Conservation (phyloP, 2,888 invertebrate species). For the Protodeltote pygarga region DNA sequence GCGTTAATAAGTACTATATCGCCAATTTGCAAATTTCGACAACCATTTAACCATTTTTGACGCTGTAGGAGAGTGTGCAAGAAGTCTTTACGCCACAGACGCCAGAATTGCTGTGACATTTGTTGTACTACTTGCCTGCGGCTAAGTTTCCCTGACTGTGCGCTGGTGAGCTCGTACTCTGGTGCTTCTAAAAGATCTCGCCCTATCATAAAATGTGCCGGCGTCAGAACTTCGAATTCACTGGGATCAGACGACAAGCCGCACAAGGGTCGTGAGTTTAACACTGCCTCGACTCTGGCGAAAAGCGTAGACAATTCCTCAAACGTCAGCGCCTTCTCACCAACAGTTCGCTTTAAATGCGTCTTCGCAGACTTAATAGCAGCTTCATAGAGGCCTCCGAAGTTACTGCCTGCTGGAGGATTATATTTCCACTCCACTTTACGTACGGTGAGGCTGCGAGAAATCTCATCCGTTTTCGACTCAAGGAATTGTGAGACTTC, state of each 20-base stretch:
- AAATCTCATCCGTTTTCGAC: neutral
- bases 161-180: conserved; percentile 11
- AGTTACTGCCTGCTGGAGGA: conserved; percentile 8
- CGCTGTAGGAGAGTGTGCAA: too few relatives aligned
- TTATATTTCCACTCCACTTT: neutral
- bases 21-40: too few relatives aligned
- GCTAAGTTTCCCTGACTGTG: conserved; percentile 6
- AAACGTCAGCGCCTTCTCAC: conserved; percentile 14
- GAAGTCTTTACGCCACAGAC: too few relatives aligned
- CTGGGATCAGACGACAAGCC: conserved; percentile 18
- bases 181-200: conserved; percentile 9
- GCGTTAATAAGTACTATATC: too few relatives aligned
- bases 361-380: conserved; percentile 20
- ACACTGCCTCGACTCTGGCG: conserved; percentile 13
- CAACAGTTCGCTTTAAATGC: conserved; percentile 13
- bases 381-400: conserved; percentile 34
- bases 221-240: conserved; percentile 23
- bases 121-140: conserved; percentile 37
- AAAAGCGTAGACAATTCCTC: conserved; percentile 34
- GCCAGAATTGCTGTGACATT: conserved; percentile 27
- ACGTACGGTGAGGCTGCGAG: neutral
- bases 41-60: too few relatives aligned
- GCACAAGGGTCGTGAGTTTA: conserved; percentile 25
- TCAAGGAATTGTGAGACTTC: neutral
- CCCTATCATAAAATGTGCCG: conserved; percentile 28